These are phyloP conservation scores for Plagodis pulveraria DNA, from an alignment of 2,888 invertebrate genomes.

Conservation along the genomic window DNA sequence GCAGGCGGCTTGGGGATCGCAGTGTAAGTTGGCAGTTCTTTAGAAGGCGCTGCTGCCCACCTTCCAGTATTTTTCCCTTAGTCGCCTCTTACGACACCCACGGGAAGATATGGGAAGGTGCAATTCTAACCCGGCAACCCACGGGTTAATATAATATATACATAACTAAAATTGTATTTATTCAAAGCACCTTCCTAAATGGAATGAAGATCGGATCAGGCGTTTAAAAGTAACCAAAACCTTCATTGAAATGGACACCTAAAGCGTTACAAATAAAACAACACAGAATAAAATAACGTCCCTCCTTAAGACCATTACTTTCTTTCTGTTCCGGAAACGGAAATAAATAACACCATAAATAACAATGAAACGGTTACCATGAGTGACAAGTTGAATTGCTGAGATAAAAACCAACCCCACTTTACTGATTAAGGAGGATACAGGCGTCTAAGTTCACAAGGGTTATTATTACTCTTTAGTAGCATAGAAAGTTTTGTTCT, in stretches of 20 bases:
- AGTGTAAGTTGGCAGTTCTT: too few species aligned
- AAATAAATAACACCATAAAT: slow-evolving; percentile 24
- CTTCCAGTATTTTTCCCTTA: too few species aligned
- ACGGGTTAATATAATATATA: too few species aligned
- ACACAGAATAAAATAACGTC: slow-evolving; percentile 10
- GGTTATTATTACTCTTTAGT: neutral
- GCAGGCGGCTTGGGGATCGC: too few species aligned
- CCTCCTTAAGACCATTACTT: slow-evolving; percentile 12
- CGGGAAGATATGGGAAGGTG: too few species aligned
- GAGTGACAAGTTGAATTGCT: slow-evolving; percentile 29
- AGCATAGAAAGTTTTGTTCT: neutral
- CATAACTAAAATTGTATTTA: neutral
- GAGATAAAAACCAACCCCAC: slow-evolving; percentile 31
- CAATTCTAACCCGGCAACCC: too few species aligned
- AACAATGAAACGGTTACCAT: slow-evolving; percentile 22
- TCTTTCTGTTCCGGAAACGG: slow-evolving; percentile 10
- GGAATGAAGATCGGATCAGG: neutral
- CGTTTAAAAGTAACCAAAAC: neutral
- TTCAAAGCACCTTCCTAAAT: neutral
- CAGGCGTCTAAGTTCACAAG: neutral
- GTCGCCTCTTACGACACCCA: too few species aligned
- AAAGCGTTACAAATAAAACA: slow-evolving; percentile 8
- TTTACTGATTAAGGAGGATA: slow-evolving; percentile 40
- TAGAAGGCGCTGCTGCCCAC: too few species aligned
- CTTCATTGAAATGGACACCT: neutral